phyloP scores from a whole-genome alignment of 2,888 invertebrate species.

The Sarcophaga variegata region DNA sequence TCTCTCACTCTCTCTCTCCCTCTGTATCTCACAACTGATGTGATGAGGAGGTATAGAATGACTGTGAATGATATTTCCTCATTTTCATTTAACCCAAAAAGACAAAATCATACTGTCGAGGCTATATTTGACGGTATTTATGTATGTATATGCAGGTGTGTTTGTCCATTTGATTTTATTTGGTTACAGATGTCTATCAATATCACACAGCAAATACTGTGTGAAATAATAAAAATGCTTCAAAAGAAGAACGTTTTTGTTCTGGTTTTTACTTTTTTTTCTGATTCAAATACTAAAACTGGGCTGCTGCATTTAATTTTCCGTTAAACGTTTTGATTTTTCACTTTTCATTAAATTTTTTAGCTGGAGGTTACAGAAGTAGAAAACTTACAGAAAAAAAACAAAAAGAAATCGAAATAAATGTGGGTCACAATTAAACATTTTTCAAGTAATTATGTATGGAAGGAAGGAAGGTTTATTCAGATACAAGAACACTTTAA shows the following conservation, averaged over 20 bases:
- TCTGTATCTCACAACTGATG: too few relatives aligned
- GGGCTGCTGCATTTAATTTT: conserved; percentile 50
- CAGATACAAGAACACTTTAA: background rate
- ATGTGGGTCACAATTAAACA: conserved; percentile 55
- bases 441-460: too few relatives aligned
- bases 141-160: conserved; percentile 10
- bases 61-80: conserved; percentile 60
- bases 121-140: background rate
- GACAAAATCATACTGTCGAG: conserved; percentile 11
- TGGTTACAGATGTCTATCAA: conserved; percentile 67
- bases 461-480: background rate
- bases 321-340: conserved; percentile 41
- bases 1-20: too few relatives aligned
- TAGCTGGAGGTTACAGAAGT: conserved; percentile 49
- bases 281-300: conserved; percentile 33
- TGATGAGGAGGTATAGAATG: background rate
- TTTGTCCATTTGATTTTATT: background rate
- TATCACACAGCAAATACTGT: conserved; percentile 58
- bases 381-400: background rate
- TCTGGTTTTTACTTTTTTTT: background rate
- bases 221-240: conserved; percentile 13
- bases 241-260: conserved; percentile 28
- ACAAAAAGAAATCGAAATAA: background rate
- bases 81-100: conserved; percentile 40
- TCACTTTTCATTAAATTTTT: conserved; percentile 62